Evolutionary conservation across 2,888 invertebrate species (phyloP), one percentile per base, ranked within the genome.

Genomic region (Athrips mouffetella): DNA sequence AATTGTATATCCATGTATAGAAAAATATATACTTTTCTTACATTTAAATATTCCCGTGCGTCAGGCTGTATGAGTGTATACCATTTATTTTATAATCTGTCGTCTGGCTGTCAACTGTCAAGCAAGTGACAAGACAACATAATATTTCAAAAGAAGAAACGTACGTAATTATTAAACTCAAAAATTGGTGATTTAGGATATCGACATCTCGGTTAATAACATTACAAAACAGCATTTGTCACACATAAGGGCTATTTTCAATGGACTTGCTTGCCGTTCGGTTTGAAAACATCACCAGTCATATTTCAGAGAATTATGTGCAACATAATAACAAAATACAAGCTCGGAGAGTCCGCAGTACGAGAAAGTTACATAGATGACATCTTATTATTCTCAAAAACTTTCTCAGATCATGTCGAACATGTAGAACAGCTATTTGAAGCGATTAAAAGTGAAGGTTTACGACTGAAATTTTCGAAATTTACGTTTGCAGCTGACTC

Each of bases 191-290:
- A n/a, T n/a, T n/a, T n/a, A n/a, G n/a, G n/a, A n/a, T n/a, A n/a
- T n/a, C n/a, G n/a, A n/a, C n/a, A n/a, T n/a, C n/a, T n/a, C n/a
- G n/a, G n/a, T n/a, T n/a, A n/a, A n/a, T n/a, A n/a, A n/a, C n/a
- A n/a, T n/a, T n/a, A n/a, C n/a, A n/a, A n/a, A n/a, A n/a, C n/a
- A n/a, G n/a, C n/a, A n/a, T n/a, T n/a, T n/a, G n/a, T n/a, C n/a
- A n/a, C n/a, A n/a, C n/a, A 62, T 49, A 53, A 58, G 23, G 53
- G 50, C 1, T 62, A 62, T 13, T 69, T 54, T 50, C 59, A 67
- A 54, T 63, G 68, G 63, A 68, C 67, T 0, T 67, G 73, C 45
- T 45, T 76, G 25, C 74, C 74, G 1, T 74, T 65, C 59, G 73
- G 72, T 1, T 59, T 70, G n/a, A 76, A 71, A 49, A 69, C 74